Evolutionary conservation across 2,797 vertebrate genomes (phyloP).

Genomic region (Alcedo quadribrachys): DNA sequence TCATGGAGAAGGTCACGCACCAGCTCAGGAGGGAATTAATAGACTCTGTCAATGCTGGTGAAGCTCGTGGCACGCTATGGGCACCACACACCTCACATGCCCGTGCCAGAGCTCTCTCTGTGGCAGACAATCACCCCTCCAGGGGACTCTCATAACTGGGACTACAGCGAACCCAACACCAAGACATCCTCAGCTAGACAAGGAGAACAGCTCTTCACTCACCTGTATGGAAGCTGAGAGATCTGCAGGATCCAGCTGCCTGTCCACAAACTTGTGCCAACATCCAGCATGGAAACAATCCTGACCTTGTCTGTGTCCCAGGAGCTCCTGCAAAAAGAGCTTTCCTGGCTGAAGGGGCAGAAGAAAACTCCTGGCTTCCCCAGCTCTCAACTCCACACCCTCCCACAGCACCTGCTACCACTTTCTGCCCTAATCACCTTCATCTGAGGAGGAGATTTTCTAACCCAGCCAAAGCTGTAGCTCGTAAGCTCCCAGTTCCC

Average conservation of each 20-base stretch:
- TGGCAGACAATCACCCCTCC: neutral
- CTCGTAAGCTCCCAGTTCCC: neutral
- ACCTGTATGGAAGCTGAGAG: neutral
- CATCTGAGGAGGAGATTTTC: neutral
- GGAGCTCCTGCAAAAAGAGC: neutral
- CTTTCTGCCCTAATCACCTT: neutral
- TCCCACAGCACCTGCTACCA: neutral
- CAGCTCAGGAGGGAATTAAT: neutral
- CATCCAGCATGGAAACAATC: neutral
- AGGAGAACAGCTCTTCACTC: fast-evolving
- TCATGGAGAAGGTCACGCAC: neutral
- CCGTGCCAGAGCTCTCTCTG: fast-evolving
- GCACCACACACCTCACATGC: neutral
- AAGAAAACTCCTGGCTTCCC: constrained; percentile 1
- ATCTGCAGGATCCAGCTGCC: neutral
- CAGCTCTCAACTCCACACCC: neutral
- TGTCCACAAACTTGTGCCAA: neutral
- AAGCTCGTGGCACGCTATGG: fast-evolving
- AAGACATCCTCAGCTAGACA: neutral
- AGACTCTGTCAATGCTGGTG: neutral
- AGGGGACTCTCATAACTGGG: neutral
- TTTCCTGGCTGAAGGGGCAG: neutral
- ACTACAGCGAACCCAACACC: fast-evolving
- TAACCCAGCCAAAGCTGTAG: neutral
- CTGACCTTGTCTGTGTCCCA: neutral